Evolutionary conservation across 2,888 invertebrate species (phyloP).

Genomic region (Hypsopygia costalis): DNA sequence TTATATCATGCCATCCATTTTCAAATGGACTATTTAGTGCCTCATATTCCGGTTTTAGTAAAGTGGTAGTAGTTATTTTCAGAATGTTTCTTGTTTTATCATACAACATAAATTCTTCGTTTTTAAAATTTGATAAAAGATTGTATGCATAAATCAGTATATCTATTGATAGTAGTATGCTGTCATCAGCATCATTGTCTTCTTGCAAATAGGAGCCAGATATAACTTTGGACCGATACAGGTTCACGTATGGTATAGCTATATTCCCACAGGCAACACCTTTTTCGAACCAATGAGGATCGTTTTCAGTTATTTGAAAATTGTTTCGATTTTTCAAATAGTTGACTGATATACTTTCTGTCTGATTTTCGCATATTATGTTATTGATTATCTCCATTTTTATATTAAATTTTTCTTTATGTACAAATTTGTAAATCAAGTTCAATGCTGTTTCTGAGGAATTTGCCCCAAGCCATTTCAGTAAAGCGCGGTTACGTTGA

Average conservation of each 20-base stretch:
- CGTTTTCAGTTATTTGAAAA: slow-evolving; percentile 15
- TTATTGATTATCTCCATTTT: slow-evolving; percentile 1
- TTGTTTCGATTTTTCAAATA: slow-evolving; percentile 17
- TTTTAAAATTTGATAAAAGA: slow-evolving; percentile 33
- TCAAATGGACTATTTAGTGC: slow-evolving; percentile 30
- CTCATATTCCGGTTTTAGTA: slow-evolving; percentile 26
- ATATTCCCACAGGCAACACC: slow-evolving; percentile 23
- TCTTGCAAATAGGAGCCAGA: slow-evolving; percentile 19
- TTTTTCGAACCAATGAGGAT: slow-evolving; percentile 32
- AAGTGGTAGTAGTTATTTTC: slow-evolving; percentile 7
- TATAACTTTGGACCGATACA: slow-evolving; percentile 17
- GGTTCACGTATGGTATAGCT: slow-evolving; percentile 20
- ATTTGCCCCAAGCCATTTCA: slow-evolving; percentile 13
- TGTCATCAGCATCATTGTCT: slow-evolving; percentile 21
- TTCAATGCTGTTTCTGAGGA: background rate
- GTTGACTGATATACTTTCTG: slow-evolving; percentile 13
- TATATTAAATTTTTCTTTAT: slow-evolving; percentile 9
- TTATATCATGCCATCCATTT: slow-evolving; percentile 36
- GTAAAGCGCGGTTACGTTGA: slow-evolving; percentile 3
- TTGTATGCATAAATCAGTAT: slow-evolving; percentile 40
- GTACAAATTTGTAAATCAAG: slow-evolving; percentile 3
- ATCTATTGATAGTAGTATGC: slow-evolving; percentile 29
- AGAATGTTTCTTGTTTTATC: background rate
- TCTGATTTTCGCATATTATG: slow-evolving; percentile 12
- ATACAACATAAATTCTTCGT: slow-evolving; percentile 9